Base-by-base conservation (phyloP, 64 coral and sea anemone species). In the Cladopsammia gracilis region DNA sequence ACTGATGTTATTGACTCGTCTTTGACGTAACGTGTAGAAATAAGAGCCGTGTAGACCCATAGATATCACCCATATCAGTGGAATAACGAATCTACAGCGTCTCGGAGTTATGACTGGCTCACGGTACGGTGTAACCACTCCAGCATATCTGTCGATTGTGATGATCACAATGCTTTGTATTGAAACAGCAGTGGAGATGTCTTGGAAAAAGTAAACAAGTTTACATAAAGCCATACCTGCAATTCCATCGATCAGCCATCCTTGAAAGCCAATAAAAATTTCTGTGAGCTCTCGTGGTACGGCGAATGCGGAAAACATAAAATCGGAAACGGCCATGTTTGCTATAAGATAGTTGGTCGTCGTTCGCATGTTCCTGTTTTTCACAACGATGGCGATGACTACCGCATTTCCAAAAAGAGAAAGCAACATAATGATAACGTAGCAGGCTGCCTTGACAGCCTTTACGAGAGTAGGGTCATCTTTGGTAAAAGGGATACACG, bases 311-410 rank as follows among this genome's bases (percentile, higher is more conserved):
- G 92, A 87, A 15, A 89, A 56, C 25, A 89, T 23, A 58, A 88
- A 68, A 66, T 94, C 92, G 14, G 85, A 88, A 22, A 89, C 62
- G 14, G 85, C 86, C 92, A 94, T 94, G 51, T 94, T 94, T 52
- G 73, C 75, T 16, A 94, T 76, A 1, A 94, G 22, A 53, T 94
- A 94, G 58, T 94, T 88, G 6, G 88, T 45, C 1, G 92, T 71
- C 3, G 86, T 94, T 48, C 65, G 77, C 76, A 83, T 73, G 6
- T 25, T 62, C 76, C n/a, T 77, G 76, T 79, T 72, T 70, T 80
- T 94, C 50, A 24, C 54, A 25, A 94, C 76, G 4, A 89, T 89
- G 15, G 18, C 74, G 50, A 83, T 86, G 11, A 94, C 49, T 1
- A 79, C 54, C 19, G 60, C 45, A 58, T 94, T 94, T 42, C 92